Evolutionary conservation across 2,113 vertebrate species (phyloP), one percentile per base, ranked within the genome.

Genomic region (Urocolius indicus): DNA sequence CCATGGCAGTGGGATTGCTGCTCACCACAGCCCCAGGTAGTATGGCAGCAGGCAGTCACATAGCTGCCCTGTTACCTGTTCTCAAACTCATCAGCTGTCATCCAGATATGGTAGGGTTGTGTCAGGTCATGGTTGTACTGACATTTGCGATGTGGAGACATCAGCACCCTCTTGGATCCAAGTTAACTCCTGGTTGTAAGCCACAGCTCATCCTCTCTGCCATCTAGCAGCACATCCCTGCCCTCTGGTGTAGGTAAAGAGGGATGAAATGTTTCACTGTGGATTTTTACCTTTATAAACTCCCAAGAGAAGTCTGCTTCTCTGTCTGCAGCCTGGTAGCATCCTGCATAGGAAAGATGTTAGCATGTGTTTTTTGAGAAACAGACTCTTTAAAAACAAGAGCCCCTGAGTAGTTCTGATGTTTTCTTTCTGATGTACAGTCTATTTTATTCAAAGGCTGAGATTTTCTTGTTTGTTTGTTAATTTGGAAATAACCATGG

Each of bases 401-500:
- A 21, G 14, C 36, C 8, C 1, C 63, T 22, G 75, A 54, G 41
- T 22, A 16, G 78, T 82, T 87, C 66, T 87, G 74, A 61, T 75
- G 93, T 67, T 92, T 88, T 55, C 49, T 51, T 89, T 82, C 27
- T 72, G 21, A 49, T 0, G 52, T 61, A 27, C 48, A 2, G 71
- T 48, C 52, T 6, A 0, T 34, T 94, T 48, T 19, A 59, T 58
- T 58, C 59, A 74, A 74, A 80, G 84, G 36, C 30, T 77, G 87
- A 73, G 63, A 43, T 72, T 34, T 71, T 75, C 30, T 15, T 65
- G 75, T 73, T 67, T 92, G 22, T 81, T 76, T 80, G 83, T 67
- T n/a, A n/a, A 2, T 73, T 79, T 81, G 88, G 71, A 87, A 94
- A 94, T 95, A 95, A 94, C 84, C 82, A 73, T 11, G 82, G 26